Evolutionary conservation across 2,888 invertebrate species (phyloP), one percentile per base, ranked within the genome.

Genomic region (Tipula unca): DNA sequence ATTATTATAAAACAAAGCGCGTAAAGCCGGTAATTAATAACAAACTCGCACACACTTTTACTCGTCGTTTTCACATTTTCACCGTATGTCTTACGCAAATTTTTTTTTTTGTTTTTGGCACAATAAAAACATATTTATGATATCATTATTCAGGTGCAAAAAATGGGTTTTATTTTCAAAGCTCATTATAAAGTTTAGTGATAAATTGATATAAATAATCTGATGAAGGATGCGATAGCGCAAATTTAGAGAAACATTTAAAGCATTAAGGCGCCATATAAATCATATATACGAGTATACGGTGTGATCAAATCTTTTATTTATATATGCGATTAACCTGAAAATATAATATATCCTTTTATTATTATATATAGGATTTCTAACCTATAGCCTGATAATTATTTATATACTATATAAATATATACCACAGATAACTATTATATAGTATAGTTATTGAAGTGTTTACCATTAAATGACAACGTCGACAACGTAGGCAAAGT

Each of bases 151-250:
- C 69, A 69, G 69, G 69, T 69, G 69, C 69, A 69, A 69, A 69
- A 69, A 25, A 69, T 69, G 69, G 69, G 69, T 69, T 69, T 69
- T 69, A 69, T 69, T 69, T 69, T 69, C 69, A 69, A 48, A 69
- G 69, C 69, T 69, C 69, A 69, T 69, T 69, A 69, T 69, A 69
- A 69, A 69, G 25, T 69, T 69, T 69, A 25, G 69, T 69, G 69
- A 69, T 69, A 69, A 69, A 69, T 69, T 69, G 69, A 25, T 69
- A 69, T 69, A 69, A 69, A 69, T 69, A 25, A 69, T 69, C 10
- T 25, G 69, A 69, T 25, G 69, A 69, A 69, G 69, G 69, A 69
- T 69, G 69, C 4, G 32, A 69, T 69, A 69, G 69, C 10, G 69
- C 69, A 69, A 69, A 69, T 69, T 20, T 69, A 3, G 25, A 8